phyloP scores from a whole-genome alignment of 1,140 invertebrate genomes.

The Cyclina sinensis region DNA sequence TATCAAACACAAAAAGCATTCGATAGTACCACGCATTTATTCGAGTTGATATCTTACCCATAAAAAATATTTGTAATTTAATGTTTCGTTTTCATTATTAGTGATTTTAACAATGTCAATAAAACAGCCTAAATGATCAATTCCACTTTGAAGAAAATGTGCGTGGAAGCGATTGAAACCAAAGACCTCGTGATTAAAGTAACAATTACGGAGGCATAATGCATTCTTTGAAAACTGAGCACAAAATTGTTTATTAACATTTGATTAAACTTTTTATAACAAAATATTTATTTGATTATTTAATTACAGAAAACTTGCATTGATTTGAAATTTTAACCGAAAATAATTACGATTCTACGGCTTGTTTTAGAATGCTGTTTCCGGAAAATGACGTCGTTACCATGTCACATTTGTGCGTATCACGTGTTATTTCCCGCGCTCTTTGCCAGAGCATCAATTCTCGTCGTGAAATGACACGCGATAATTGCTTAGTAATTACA shows the following conservation, averaged over 20 bases:
- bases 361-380: constrained; percentile 9
- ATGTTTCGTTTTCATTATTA: constrained; percentile 15
- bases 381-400: constrained; percentile 32
- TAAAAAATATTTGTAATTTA: background rate
- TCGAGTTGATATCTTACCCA: too few species aligned
- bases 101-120: constrained; percentile 23
- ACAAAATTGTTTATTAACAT: constrained; percentile 46
- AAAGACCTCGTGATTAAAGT: constrained; percentile 1
- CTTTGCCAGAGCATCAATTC: constrained; percentile 36
- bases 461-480: constrained; percentile 39
- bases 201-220: background rate
- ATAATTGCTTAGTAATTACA: constrained; percentile 56
- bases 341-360: constrained; percentile 27
- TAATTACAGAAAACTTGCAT: background rate
- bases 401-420: constrained; percentile 29
- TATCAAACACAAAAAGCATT: background rate
- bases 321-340: constrained; percentile 34
- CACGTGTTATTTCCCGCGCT: constrained; percentile 50
- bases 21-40: too few species aligned
- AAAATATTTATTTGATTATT: constrained; percentile 50
- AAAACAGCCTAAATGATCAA: background rate
- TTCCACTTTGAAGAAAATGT: constrained; percentile 10
- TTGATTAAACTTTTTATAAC: constrained; percentile 8
- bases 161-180: background rate
- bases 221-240: constrained; percentile 34